Evolutionary conservation across 2,888 invertebrate genomes (phyloP).

Genomic region (Auanema sp.): DNA sequence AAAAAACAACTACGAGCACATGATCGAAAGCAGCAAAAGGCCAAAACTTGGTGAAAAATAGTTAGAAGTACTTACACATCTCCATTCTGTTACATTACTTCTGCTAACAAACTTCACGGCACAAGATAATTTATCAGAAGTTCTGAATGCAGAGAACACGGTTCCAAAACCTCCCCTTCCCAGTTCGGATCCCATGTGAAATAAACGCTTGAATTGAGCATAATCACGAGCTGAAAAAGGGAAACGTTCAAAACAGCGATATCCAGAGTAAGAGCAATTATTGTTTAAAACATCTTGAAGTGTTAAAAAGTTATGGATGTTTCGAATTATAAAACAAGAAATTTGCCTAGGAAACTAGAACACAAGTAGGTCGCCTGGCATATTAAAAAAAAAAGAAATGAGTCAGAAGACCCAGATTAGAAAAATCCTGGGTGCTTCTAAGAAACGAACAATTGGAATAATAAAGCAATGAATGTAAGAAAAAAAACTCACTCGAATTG

Average conservation of each 20-base stretch:
- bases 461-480: too few species aligned
- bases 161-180: constrained; percentile 60
- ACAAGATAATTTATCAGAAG: constrained; percentile 41
- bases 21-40: constrained; percentile 1
- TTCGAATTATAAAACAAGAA: too few species aligned
- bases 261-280: too few species aligned
- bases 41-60: constrained; percentile 4
- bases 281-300: too few species aligned
- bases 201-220: constrained; percentile 45
- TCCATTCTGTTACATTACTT: constrained; percentile 56
- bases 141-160: constrained; percentile 54
- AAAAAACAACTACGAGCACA: background rate
- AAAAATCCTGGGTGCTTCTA: too few species aligned
- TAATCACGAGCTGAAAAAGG: constrained; percentile 42
- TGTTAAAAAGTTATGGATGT: too few species aligned
- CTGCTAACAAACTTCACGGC: constrained; percentile 54
- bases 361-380: too few species aligned
- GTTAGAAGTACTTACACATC: constrained; percentile 26
- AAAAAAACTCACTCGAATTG: too few species aligned
- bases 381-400: too few species aligned
- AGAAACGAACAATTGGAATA: too few species aligned
- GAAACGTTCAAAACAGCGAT: background rate
- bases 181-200: constrained; percentile 54
- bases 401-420: too few species aligned
- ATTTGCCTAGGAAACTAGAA: too few species aligned